Conservation (phyloP, 1,140 invertebrate species). For the Anastrepha obliqua region DNA sequence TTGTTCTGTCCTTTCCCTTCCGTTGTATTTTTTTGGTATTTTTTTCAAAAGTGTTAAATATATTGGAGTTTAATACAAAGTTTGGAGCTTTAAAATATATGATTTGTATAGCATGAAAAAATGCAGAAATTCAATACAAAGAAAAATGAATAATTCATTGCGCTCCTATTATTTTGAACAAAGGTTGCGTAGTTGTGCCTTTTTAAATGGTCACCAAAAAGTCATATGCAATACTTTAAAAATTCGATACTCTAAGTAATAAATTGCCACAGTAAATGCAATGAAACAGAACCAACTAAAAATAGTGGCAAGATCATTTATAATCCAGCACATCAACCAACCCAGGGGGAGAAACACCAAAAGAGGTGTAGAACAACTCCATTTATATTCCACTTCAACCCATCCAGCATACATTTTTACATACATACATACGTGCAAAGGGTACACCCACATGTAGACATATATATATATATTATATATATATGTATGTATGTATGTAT, state of each 20-base stretch:
- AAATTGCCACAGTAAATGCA: constrained; percentile 21
- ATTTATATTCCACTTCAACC: neutral
- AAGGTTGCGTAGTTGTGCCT: no score
- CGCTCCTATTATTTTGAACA: no score
- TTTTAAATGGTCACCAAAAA: no score
- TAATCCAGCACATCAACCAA: constrained; percentile 3
- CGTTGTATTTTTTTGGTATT: no score
- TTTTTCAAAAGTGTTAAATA: no score
- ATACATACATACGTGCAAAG: neutral
- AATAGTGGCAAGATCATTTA: neutral
- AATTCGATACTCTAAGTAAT: constrained; percentile 14
- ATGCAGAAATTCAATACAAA: no score
- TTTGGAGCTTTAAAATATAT: no score
- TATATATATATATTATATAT: neutral
- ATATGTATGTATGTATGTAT: neutral
- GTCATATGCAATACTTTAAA: neutral
- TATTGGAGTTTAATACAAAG: no score
- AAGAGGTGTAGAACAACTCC: constrained; percentile 17
- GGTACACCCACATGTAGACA: neutral
- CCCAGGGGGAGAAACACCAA: neutral
- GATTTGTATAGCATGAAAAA: no score
- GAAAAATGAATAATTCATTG: no score
- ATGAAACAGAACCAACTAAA: neutral
- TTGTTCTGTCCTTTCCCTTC: no score
- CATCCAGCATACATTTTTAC: neutral